Base-by-base conservation (phyloP, 2,797 vertebrate species). In the Acanthurus tractus region DNA sequence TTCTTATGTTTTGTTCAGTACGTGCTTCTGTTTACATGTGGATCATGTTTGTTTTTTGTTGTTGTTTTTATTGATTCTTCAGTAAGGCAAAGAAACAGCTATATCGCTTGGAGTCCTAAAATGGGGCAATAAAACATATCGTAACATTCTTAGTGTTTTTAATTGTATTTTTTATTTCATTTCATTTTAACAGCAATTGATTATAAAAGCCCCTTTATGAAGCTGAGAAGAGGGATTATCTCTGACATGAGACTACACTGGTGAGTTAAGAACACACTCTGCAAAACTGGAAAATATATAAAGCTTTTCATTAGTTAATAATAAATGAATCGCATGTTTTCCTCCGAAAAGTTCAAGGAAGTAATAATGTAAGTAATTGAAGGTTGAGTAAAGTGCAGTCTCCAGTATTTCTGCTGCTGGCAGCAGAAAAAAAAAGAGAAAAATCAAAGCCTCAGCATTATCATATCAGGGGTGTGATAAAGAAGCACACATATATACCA, bases 391-490 rank as follows among this genome's bases (percentile, higher is more conserved):
- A 91, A 90, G 86, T 88, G 62, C 85, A 91, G 53, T 61, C 52
- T 10, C 1, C 1, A 8, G 68, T 70, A 74, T 77, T 62, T 67
- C 56, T 52, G 42, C 56, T 72, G 68, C 82, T 72, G 63, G 80
- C 18, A 70, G 78, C 42, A 46, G 25, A 29, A 40, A 40, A 40
- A 40, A 40, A 40, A 40, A 40, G 5, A 29, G 40, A 63, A 90
- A 92, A 89, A 11, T 57, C 45, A 68, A 63, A 3, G 15, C 85
- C 91, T 93, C 93, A 93, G 93, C 93, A 92, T 25, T 82, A 84
- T 81, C 62, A 75, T 94, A 94, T 94, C 93, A 89, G 82, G 38
- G 14, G 29, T 22, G 42, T 85, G 84, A 93, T 94, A 93, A 93
- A 86, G 53, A 61, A 55, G 45, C 52, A 57, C 49, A 74, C 15